Base-by-base conservation (phyloP, 2,797 vertebrate species). In the Periophthalmus magnuspinnatus region DNA sequence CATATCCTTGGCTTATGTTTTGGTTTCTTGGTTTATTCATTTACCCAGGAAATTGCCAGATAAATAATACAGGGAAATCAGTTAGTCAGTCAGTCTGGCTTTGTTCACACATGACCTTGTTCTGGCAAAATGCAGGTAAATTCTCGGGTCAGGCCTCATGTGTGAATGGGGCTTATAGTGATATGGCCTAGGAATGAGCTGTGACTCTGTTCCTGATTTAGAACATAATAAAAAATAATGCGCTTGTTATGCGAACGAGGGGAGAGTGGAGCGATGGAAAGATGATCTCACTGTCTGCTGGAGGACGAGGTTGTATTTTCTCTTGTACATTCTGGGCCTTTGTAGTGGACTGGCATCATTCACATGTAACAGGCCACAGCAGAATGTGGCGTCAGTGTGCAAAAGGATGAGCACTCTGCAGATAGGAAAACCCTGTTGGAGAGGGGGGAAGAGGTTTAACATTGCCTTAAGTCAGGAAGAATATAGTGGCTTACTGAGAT, bases 271-370 rank as follows among this genome's bases (percentile, higher is more conserved):
- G 45, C 24, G 62, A 65, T 65, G 63, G 63, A 65, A 65, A 50
- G 45, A 65, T 65, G 63, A 65, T 52, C n/a, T 65, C 63, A 65
- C 63, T 50, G 47, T 65, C 63, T 65, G 63, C 13, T 62, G 11
- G 36, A 13, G 38, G 38, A 38, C 41, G 24, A 32, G 6, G 21
- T 64, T 52, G 28, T 65, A 34, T 52, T 65, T 65, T 65, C 48
- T 65, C 24, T 19, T 16, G 34, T 13, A 63, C 38, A 63, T 63
- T 38, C 47, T 66, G 64, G 33, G 48, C 4, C 47, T 50, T 54
- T 55, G 50, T 66, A 66, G 50, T 66, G 21, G 21, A 45, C 19
- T 63, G 36, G 61, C 61, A 47, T 63, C 36, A 16, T 28, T 63
- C 21, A 47, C 13, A 24, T 47, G 38, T 63, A 45, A 47, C 38